phyloP scores from a whole-genome alignment of 2,113 vertebrate genomes.

The Caretta caretta region DNA sequence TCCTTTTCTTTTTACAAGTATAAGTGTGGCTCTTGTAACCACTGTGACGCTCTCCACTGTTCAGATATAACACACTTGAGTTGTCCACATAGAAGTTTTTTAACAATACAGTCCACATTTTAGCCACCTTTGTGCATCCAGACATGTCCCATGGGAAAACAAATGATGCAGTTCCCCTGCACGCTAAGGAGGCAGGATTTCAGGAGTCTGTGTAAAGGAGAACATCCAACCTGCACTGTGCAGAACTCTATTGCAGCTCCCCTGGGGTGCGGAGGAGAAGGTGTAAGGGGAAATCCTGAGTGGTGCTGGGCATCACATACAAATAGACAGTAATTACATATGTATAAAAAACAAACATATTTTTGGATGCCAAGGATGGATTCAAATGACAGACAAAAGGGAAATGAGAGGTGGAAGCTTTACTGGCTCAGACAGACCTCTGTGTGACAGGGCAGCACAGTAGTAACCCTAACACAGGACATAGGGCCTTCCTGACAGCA shows the following conservation, averaged over 20 bases:
- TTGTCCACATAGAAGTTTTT: no score
- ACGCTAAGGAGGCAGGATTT: background rate
- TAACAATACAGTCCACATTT: no score
- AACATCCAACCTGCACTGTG: background rate
- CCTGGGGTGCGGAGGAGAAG: background rate
- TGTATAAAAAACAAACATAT: background rate
- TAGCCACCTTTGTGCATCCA: no score
- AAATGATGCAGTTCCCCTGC: background rate
- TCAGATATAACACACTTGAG: background rate
- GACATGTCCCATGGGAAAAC: no score
- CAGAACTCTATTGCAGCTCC: background rate
- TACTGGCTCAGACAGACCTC: background rate
- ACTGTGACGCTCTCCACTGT: rapidly evolving
- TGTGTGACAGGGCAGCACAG: background rate
- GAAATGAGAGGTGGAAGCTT: background rate
- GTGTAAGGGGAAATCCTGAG: background rate
- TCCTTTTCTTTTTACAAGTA: no score
- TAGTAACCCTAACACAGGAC: background rate
- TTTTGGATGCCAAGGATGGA: background rate
- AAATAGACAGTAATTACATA: background rate
- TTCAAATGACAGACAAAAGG: background rate
- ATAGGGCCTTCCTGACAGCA: background rate
- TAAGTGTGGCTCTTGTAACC: background rate
- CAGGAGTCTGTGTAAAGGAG: background rate
- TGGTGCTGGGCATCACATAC: background rate